These are phyloP conservation scores for Neodiprion lecontei DNA, from an alignment of 1,140 invertebrate species.

Conservation along the genomic window DNA sequence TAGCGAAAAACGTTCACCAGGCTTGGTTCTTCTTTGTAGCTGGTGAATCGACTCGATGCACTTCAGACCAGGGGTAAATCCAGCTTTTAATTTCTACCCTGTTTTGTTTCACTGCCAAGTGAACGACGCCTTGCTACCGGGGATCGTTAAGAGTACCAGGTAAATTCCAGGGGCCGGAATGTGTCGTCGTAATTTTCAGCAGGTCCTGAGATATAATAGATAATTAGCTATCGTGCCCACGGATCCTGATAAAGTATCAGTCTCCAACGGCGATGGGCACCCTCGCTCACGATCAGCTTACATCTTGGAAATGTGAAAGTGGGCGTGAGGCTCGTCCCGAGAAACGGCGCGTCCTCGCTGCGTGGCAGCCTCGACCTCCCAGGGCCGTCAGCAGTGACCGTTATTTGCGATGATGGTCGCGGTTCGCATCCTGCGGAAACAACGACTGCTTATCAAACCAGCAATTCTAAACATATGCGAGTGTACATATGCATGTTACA, in stretches of 20 bases:
- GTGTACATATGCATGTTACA: neutral
- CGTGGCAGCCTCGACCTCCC: constrained; percentile 23
- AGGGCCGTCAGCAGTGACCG: constrained; percentile 33
- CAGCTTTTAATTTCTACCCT: too few species aligned
- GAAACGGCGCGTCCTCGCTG: constrained; percentile 37
- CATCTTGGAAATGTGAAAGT: neutral
- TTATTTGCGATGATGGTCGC: constrained; percentile 31
- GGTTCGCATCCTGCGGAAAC: constrained; percentile 49
- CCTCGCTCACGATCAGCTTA: neutral
- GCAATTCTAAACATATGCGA: constrained; percentile 23
- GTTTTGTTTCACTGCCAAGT: too few species aligned
- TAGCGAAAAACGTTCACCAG: too few species aligned
- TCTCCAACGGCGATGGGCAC: constrained; percentile 16
- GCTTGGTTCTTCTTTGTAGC: too few species aligned
- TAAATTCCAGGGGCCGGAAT: too few species aligned
- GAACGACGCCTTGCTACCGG: too few species aligned
- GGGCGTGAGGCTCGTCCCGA: too few species aligned
- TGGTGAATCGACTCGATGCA: too few species aligned
- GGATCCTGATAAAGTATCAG: constrained; percentile 31
- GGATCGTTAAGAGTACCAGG: too few species aligned
- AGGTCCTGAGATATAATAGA: constrained; percentile 13
- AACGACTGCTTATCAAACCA: constrained; percentile 39
- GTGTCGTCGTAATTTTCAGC: too few species aligned
- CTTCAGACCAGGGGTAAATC: too few species aligned
- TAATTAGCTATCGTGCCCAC: constrained; percentile 41